phyloP scores from a whole-genome alignment of 2,888 invertebrate genomes.

The Oligia strigilis region DNA sequence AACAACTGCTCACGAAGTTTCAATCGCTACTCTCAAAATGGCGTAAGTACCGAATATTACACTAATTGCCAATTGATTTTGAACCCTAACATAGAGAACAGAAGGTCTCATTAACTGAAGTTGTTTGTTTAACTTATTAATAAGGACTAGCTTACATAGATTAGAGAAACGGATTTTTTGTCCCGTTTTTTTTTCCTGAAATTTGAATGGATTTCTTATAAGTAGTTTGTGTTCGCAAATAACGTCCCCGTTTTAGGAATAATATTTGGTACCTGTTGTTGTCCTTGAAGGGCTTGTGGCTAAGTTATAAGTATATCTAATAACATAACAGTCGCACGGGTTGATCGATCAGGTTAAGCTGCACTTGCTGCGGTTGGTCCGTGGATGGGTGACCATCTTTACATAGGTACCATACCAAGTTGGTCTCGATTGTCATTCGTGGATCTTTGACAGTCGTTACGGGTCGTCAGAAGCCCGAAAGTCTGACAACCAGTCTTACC shows the following conservation, averaged over 20 bases:
- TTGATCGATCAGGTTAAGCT: too few relatives aligned
- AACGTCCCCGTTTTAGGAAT: constrained; percentile 1
- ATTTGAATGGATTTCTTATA: constrained; percentile 59
- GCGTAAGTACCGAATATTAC: constrained; percentile 73
- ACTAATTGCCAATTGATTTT: constrained; percentile 58
- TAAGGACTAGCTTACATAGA: constrained; percentile 83
- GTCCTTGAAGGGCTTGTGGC: neutral
- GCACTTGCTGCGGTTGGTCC: too few relatives aligned
- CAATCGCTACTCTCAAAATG: constrained; percentile 77
- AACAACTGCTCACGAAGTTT: constrained; percentile 85
- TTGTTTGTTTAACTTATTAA: constrained; percentile 85
- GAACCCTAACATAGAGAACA: constrained; percentile 19
- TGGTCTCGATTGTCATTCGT: too few relatives aligned
- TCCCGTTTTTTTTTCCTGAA: constrained; percentile 58
- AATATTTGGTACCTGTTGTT: neutral
- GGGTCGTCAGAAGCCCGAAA: too few relatives aligned
- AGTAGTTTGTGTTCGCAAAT: constrained; percentile 35
- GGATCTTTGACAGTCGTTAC: too few relatives aligned
- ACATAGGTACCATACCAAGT: too few relatives aligned
- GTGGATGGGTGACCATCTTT: too few relatives aligned
- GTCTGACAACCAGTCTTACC: too few relatives aligned
- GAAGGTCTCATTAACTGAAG: constrained; percentile 66
- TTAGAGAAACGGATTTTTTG: constrained; percentile 85
- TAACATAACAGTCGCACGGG: too few relatives aligned
- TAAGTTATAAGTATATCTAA: too few relatives aligned